Conservation (phyloP, 2,113 vertebrate species). For the Rousettus leschenaultii region DNA sequence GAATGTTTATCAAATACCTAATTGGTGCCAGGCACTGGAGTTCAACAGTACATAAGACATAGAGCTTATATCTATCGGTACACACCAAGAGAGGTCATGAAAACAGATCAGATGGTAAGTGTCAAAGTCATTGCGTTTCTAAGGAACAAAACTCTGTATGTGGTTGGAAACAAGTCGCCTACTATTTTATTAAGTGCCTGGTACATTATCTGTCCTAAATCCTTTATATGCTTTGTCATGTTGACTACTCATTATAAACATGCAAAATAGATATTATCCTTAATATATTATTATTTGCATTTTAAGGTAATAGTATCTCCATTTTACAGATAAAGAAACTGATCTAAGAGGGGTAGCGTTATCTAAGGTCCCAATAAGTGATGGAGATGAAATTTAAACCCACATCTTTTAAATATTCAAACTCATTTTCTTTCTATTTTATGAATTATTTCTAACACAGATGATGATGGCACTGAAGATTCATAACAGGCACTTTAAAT, state of each 20-base stretch:
- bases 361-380: neutral
- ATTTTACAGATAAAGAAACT: neutral
- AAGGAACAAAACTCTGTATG: neutral
- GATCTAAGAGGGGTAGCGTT: neutral
- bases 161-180: neutral
- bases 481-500: neutral
- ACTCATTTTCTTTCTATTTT: neutral
- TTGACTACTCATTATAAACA: neutral
- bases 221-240: neutral
- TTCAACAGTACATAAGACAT: neutral
- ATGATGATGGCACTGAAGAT: neutral
- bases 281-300: neutral
- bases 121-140: neutral
- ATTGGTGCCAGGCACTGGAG: neutral
- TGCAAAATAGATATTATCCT: neutral
- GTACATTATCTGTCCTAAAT: neutral
- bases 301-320: neutral
- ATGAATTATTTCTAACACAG: neutral
- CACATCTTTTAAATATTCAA: neutral
- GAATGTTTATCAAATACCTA: neutral
- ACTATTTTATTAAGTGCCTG: neutral
- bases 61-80: neutral
- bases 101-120: neutral
- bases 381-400: neutral
- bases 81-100: neutral